Base-by-base conservation (phyloP, 2,888 invertebrate genomes). In the Criorhina ranunculi region DNA sequence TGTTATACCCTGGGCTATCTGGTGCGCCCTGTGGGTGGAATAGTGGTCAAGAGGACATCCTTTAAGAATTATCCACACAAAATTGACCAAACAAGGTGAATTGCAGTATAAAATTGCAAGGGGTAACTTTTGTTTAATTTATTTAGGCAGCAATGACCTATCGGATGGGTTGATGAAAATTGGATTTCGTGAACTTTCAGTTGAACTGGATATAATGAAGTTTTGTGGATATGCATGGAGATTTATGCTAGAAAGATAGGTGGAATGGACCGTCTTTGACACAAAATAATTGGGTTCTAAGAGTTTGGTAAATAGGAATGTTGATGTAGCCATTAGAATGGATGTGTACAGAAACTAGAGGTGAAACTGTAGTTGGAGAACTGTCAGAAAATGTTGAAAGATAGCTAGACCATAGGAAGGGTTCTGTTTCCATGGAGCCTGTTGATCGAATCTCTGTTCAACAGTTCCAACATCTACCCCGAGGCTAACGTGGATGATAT, bases 121-220 rank as follows among this genome's bases (percentile, higher is more conserved):
- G 67, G 57, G 55, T 40, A 53, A 69, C 33, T 19, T n/a, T 67
- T 42, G 72, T 76, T 77, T 77, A 64, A 66, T 64, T 59, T 42
- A 67, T 35, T 73, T 33, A 60, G 29, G 42, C 51, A 42, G 44
- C 69, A 53, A 24, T 24, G 24, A 24, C 24, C 24, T 24, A 24
- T 24, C 24, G 24, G 24, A 24, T 72, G 42, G 37, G 49, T 37
- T 59, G 82, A 82, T 77, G 66, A 46, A 72, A 82, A 72, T 82
- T 72, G 53, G 66, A 77, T 82, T 17, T 29, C 46, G 17, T 40
- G 57, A 49, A 55, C 46, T 49, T 57, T 1, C 24, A 62, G 55
- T 29, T 69, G 55, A 75, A 46, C 46, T 55, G 46, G 40, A 69
- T n/a, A 76, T 76, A 81, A 81, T 76, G 81, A 70, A 69, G 69